A percentile compares a stretch with the other conserved stretches of the same genome.
These are phyloP conservation scores for Drosophila triauraria DNA, from an alignment of 1,140 invertebrate species.

Conservation along the genomic window DNA sequence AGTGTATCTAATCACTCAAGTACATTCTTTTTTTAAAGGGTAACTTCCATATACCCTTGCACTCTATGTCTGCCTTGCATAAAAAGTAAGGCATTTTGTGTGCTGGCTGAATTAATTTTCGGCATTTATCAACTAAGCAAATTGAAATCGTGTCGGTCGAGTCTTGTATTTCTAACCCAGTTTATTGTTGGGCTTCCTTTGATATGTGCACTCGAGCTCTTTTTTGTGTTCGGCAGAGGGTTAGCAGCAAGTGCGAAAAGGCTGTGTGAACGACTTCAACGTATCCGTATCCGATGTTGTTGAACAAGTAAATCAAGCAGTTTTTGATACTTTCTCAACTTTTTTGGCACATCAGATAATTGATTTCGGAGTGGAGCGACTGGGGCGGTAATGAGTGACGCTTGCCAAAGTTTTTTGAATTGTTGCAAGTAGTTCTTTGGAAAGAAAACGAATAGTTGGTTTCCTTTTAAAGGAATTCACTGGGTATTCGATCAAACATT, in stretches of 20 bases:
- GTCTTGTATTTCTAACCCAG: conserved; percentile 71
- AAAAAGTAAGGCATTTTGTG: conserved; percentile 53
- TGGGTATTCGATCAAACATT: conserved; percentile 22
- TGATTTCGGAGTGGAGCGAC: conserved; percentile 70
- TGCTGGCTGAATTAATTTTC: conserved; percentile 73
- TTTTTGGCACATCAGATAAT: conserved; percentile 74
- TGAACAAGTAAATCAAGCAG: conserved; percentile 41
- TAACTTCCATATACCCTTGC: not conserved
- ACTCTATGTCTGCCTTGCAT: not conserved
- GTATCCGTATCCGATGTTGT: conserved; percentile 10
- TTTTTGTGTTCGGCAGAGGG: conserved; percentile 7
- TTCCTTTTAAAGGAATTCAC: not conserved
- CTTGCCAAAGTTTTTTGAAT: conserved; percentile 43
- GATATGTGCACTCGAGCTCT: conserved; percentile 58
- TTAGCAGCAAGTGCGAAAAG: conserved; percentile 2
- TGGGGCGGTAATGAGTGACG: conserved; percentile 49
- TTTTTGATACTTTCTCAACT: conserved; percentile 50
- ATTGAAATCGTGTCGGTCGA: conserved; percentile 76
- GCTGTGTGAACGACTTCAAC: conserved; percentile 1
- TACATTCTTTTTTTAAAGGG: no score
- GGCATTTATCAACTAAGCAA: conserved; percentile 76
- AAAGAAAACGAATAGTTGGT: not conserved
- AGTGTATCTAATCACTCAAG: no score
- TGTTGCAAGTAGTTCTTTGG: conserved; percentile 16
- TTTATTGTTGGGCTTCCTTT: conserved; percentile 57